Percentiles rank a stretch among this genome's conserved stretches.
These are phyloP conservation scores for Anastatus disparis DNA, from an alignment of 1,140 invertebrate species.

Conservation along the genomic window DNA sequence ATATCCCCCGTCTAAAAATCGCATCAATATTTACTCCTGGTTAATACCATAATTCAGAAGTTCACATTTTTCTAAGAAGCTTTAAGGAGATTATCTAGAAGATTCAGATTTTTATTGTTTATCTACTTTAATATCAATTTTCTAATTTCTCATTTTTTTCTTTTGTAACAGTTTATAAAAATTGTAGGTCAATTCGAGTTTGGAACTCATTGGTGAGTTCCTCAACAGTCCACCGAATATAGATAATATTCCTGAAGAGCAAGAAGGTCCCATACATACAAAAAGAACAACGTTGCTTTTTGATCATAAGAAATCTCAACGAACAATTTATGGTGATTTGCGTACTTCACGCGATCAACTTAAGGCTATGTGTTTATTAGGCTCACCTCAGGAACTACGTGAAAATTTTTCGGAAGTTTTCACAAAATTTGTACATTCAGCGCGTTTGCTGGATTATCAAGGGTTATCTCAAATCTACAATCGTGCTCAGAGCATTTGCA, in stretches of 20 bases:
- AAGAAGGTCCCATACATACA: constrained; percentile 46
- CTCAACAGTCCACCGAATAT: not conserved
- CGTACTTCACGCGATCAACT: constrained; percentile 75
- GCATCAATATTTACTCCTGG: no score
- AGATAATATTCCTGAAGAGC: no score
- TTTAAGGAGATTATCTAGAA: no score
- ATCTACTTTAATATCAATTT: no score
- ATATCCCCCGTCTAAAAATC: no score
- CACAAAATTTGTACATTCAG: constrained; percentile 72
- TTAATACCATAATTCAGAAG: no score
- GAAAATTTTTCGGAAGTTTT: constrained; percentile 73
- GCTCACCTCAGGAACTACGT: constrained; percentile 68
- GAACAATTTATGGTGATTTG: constrained; percentile 74
- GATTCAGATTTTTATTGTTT: no score
- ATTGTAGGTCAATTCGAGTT: not conserved
- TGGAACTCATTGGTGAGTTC: not conserved
- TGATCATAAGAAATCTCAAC: constrained; percentile 73
- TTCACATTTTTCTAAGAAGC: no score
- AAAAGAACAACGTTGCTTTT: constrained; percentile 73
- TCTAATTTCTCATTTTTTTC: no score
- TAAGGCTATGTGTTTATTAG: constrained; percentile 73
- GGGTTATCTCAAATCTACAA: constrained; percentile 68
- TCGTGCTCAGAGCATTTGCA: constrained; percentile 70
- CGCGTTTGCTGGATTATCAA: constrained; percentile 70
- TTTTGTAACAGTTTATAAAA: no score